Base-by-base conservation (phyloP, 2,113 vertebrate genomes). In the Brachionichthys hirsutus region DNA sequence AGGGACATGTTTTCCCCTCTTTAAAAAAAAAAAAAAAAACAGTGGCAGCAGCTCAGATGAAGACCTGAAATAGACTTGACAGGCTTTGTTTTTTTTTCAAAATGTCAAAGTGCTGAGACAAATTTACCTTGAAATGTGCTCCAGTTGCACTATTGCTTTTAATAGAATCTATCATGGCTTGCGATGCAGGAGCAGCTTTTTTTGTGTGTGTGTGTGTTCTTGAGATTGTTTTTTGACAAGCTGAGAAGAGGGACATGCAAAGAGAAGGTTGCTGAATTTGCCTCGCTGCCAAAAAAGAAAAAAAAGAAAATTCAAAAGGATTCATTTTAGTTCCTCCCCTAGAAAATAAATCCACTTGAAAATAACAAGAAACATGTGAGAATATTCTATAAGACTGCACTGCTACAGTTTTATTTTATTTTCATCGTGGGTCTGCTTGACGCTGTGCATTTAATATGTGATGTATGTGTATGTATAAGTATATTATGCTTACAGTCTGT, bases 71-170 rank as follows among this genome's bases (percentile, higher is more conserved):
- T 70, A 81, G 70, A 83, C 60, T 81, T 87, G 88, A 88, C 87
- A 82, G 81, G 73, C 73, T 82, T 77, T 87, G 78, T 85, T 83
- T 80, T 84, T 81, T 78, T 73, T 62, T 52, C 67, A 78, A 71
- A 78, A 81, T 82, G 83, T 83, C 83, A 89, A 83, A 81, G 78
- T 78, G 78, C 70, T 78, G 79, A 85, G 77, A 83, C 80, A 87
- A 85, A 88, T 86, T 51, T 82, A 83, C 82, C 86, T 81, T 87
- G 82, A 85, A 85, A 88, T 78, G 61, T 84, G 67, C 75, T 78
- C 70, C 75, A 80, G 70, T 77, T 42, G n/a, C 75, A 75, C 72
- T 47, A 62, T 60, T 69, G 69, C 73, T 85, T 87, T 83, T 87
- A 87, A 80, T 85, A 83, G 82, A 77, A 72, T 65, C 70, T 62